phyloP scores from a whole-genome alignment of 2,888 invertebrate genomes.

The Pandemis heparana region DNA sequence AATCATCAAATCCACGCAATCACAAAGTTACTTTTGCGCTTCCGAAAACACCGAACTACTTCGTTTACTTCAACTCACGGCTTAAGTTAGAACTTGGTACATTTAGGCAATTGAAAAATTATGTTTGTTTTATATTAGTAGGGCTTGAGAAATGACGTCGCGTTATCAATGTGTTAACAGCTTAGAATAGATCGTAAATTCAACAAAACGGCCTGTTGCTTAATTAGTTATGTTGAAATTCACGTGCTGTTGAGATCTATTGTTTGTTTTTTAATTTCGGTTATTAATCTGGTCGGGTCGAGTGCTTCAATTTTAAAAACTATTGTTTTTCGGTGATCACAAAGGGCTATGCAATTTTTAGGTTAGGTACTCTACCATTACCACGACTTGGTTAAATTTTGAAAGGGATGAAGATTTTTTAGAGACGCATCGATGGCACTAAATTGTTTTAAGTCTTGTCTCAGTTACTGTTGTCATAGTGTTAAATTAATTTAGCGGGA shows the following conservation, averaged over 20 bases:
- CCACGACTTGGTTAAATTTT: too few relatives aligned
- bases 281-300: constrained; percentile 14
- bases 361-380: too few relatives aligned
- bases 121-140: constrained; percentile 29
- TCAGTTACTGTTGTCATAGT: too few relatives aligned
- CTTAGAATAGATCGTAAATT: constrained; percentile 58
- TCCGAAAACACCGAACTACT: neutral
- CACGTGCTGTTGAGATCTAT: constrained; percentile 40
- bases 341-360: neutral
- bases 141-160: constrained; percentile 52
- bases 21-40: constrained; percentile 8
- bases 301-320: neutral
- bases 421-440: too few relatives aligned
- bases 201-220: constrained; percentile 54
- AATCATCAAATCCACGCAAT: neutral
- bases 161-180: constrained; percentile 56
- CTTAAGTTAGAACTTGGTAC: neutral
- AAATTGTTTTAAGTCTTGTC: too few relatives aligned
- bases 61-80: neutral
- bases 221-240: constrained; percentile 52
- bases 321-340: neutral
- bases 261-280: constrained; percentile 48
- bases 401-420: too few relatives aligned
- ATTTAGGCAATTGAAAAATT: neutral
- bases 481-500: too few relatives aligned